Evolutionary conservation across 1,140 invertebrate genomes (phyloP).

Genomic region (Acromyrmex charruanus): DNA sequence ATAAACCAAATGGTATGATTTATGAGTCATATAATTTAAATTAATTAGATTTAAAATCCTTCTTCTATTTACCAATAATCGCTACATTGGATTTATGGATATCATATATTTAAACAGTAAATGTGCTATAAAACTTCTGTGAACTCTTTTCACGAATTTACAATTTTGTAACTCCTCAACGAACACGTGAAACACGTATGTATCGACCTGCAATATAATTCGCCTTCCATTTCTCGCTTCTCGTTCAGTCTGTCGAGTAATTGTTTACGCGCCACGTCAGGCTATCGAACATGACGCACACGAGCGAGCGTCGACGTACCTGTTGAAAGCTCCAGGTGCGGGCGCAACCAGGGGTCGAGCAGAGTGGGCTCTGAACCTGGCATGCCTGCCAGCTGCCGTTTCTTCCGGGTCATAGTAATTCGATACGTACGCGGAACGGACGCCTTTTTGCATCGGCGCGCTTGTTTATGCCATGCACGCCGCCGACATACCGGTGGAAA

Average conservation of each 20-base stretch:
- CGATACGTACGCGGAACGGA: slow-evolving; percentile 52
- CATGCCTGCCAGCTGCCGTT: slow-evolving; percentile 15
- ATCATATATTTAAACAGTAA: background rate
- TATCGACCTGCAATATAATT: slow-evolving; percentile 39
- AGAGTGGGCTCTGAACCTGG: background rate
- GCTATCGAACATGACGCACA: slow-evolving; percentile 35
- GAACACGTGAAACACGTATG: background rate
- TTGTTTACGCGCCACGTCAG: slow-evolving; percentile 68
- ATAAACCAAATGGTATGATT: no score
- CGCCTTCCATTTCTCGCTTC: slow-evolving; percentile 23
- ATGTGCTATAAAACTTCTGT: background rate
- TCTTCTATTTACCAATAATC: background rate
- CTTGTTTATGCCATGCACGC: slow-evolving; percentile 65
- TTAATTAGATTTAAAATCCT: background rate
- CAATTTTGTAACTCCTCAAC: background rate
- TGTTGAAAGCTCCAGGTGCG: slow-evolving; percentile 70
- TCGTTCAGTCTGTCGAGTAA: slow-evolving; percentile 61
- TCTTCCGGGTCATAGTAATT: slow-evolving; percentile 62
- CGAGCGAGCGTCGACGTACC: slow-evolving; percentile 58
- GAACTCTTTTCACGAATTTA: background rate
- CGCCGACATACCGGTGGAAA: slow-evolving; percentile 40
- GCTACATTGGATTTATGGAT: background rate
- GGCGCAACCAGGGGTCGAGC: background rate
- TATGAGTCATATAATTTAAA: no score
- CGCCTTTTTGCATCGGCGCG: slow-evolving; percentile 28